phyloP scores from a whole-genome alignment of 2,797 vertebrate genomes.

The Mionectes olivaceus region DNA sequence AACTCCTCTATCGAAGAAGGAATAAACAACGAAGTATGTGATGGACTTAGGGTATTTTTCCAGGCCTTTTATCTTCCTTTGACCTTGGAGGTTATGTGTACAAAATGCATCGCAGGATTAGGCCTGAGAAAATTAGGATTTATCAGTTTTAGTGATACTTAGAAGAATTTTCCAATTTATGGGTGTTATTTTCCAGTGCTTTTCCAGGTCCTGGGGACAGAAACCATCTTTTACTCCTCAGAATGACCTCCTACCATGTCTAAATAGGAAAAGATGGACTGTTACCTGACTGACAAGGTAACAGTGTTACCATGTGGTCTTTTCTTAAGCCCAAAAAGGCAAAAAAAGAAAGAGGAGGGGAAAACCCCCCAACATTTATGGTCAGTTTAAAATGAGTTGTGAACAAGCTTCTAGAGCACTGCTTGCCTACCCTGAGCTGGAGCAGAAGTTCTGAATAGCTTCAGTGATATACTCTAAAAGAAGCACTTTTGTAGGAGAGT shows the following conservation, averaged over 20 bases:
- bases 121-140: slow-evolving; percentile 51
- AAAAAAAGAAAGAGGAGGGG: background rate
- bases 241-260: background rate
- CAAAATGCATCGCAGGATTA: slow-evolving; percentile 8
- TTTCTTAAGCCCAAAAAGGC: background rate
- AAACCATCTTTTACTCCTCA: background rate
- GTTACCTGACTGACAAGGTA: background rate
- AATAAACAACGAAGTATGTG: background rate
- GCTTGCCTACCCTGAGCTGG: background rate
- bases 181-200: background rate
- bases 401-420: background rate
- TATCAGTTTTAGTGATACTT: slow-evolving; percentile 23
- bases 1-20: slow-evolving; percentile 8
- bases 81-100: slow-evolving; percentile 26
- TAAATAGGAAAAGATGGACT: background rate
- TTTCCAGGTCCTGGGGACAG: background rate
- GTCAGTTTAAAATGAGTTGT: background rate
- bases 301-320: background rate
- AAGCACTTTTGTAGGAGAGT: background rate
- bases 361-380: background rate
- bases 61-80: slow-evolving; percentile 46
- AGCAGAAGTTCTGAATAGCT: background rate
- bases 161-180: background rate
- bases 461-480: background rate
- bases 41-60: background rate